Evolutionary conservation across 2,113 vertebrate species (phyloP).

Genomic region (Manacus vitellinus): DNA sequence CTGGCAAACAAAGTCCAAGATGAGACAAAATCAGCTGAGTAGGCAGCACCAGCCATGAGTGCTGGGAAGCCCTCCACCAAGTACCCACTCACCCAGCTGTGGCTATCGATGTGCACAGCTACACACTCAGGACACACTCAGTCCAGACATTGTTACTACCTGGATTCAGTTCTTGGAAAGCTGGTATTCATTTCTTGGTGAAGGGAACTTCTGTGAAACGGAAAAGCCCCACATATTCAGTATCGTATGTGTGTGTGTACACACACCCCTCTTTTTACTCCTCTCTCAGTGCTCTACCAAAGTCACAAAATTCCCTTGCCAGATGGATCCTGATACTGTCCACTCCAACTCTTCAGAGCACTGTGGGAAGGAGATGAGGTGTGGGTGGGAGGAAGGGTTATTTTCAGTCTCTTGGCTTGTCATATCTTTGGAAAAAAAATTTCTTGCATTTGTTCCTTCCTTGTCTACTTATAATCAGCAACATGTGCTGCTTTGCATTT

Average conservation of each 20-base stretch:
- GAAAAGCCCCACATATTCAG: background rate
- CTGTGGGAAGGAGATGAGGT: background rate
- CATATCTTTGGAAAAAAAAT: background rate
- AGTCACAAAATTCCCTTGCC: background rate
- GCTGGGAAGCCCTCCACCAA: background rate
- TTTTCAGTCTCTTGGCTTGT: background rate
- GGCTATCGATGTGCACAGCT: background rate
- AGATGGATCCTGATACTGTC: background rate
- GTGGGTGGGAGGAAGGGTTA: background rate
- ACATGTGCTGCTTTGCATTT: background rate
- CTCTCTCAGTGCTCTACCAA: background rate
- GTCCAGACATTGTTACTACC: no score
- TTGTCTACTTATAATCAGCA: background rate
- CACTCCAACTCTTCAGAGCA: background rate
- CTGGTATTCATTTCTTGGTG: background rate
- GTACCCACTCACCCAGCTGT: background rate
- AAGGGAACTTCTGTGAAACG: background rate
- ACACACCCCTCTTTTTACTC: background rate
- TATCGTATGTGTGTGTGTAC: background rate
- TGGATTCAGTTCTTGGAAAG: background rate
- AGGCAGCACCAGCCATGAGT: rapidly evolving
- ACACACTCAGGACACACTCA: background rate
- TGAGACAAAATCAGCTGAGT: background rate
- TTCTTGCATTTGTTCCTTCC: background rate
- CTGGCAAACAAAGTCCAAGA: background rate